These are phyloP conservation scores for Amitus sp. DNA, from an alignment of 2,888 invertebrate species.

Conservation along the genomic window DNA sequence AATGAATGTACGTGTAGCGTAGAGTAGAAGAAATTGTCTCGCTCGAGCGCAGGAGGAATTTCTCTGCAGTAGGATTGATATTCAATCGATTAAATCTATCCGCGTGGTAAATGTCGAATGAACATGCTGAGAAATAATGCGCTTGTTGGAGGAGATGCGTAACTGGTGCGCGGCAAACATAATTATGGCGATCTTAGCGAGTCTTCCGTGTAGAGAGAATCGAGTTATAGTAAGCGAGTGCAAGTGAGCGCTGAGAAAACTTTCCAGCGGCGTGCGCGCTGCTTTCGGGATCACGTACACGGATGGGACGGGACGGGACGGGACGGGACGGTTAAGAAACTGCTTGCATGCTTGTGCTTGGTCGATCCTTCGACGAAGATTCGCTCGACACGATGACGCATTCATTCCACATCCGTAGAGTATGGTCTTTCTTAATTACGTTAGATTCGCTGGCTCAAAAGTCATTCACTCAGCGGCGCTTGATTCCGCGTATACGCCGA, in stretches of 20 bases:
- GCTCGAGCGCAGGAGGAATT: background rate
- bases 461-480: too few species aligned
- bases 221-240: constrained; percentile 11
- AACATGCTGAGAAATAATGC: constrained; percentile 26
- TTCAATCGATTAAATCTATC: constrained; percentile 23
- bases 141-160: constrained; percentile 33
- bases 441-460: too few species aligned
- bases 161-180: constrained; percentile 35
- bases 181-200: constrained; percentile 41
- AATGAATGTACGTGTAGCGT: too few species aligned
- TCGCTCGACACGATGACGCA: constrained; percentile 27
- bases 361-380: constrained; percentile 17
- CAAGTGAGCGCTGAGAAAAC: constrained; percentile 40
- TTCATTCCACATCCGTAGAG: too few species aligned
- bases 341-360: too few species aligned
- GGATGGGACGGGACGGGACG: too few species aligned
- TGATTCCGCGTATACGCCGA: too few species aligned
- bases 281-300: constrained; percentile 41
- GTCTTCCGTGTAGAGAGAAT: constrained; percentile 38
- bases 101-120: constrained; percentile 19
- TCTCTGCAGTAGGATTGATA: constrained; percentile 1
- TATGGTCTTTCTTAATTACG: too few species aligned
- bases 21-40: too few species aligned
- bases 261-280: constrained; percentile 44
- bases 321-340: constrained; percentile 28